Base-by-base conservation (phyloP, 2,888 invertebrate species). In the Brachynemurus nebulosus region DNA sequence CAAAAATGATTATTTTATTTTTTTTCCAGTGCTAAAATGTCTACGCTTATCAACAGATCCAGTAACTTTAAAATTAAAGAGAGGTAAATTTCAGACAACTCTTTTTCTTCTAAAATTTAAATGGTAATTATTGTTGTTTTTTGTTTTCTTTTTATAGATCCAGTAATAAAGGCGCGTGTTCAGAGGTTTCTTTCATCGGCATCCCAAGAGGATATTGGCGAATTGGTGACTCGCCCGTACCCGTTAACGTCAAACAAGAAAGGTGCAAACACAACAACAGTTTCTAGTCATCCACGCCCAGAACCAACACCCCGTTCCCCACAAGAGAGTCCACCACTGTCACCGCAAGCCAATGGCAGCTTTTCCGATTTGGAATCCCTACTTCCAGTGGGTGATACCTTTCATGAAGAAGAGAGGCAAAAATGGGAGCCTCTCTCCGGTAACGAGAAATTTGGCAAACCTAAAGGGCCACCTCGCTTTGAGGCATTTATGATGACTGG, bases 401-500 rank as follows among this genome's bases (percentile, higher is more conserved):
- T 65, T 50, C 67, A 67, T 46, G 67, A 68, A 52, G 67, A 69
- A 50, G 68, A 69, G 51, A 59, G 69, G 21, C 59, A 68, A 45
- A 69, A 70, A 53, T 71, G 71, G 71, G 69, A 71, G 53, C 71
- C 71, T 3, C 59, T 71, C 42, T 60, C 62, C 40, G 61, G 60
- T 36, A 65, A 64, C 45, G 66, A 65, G 40, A 58, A 59, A 44
- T 54, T 55, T 46, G 52, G 53, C 42, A 56, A 53, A 41, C 51
- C 51, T n/a, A 52, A 51, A 48, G 49, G 53, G 14, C 59, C 59
- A 42, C 67, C 61, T 44, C 80, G 86, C 64, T 90, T 86, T 68
- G 91, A 91, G 68, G 88, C 91, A 45, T 95, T 89, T 72, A 88
- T 93, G 81, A 95, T 95, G 95, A 95, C 95, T 21, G 95, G 95